Base-by-base conservation (phyloP, 2,797 vertebrate genomes). In the Syngnathus acus region DNA sequence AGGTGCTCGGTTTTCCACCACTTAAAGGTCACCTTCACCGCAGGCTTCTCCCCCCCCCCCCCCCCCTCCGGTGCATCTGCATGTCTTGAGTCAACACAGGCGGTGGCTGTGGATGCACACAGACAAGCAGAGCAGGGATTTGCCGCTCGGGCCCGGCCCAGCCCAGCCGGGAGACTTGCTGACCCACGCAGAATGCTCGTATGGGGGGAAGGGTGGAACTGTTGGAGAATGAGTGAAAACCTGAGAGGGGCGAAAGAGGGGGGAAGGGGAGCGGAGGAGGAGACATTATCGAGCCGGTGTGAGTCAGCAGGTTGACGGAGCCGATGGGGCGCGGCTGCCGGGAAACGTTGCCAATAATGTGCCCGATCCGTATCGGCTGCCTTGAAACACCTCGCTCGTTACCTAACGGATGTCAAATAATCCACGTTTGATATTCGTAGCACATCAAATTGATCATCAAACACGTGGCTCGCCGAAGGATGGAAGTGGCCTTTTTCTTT, bases 261-360 rank as follows among this genome's bases (percentile, higher is more conserved):
- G 64, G 67, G 72, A 64, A 69, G 21, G 38, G 11, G 39, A 39
- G 67, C 54, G 57, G 47, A 66, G 66, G 68, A 19, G 73, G 73
- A 75, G 78, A 85, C 76, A 83, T 90, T 91, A 91, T 91, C 68
- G 88, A 90, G 88, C 86, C 75, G 72, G 72, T 84, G 89, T 91
- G 89, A 91, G 85, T 91, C 90, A 91, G 91, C 89, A 89, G 85
- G 78, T 87, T 88, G 81, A 82, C 74, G 32, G 78, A 76, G 84
- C 87, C 72, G 68, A 79, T 76, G 85, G 85, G 86, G 86, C 65
- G 84, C 68, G 86, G 76, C 83, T 76, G 42, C 76, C 42, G 65
- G 68, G 65, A n/a, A 62, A 61, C 42, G 39, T 73, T 60, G 72
- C 66, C 74, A 68, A 66, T 67, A 75, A 68, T 69, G 42, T 16